Conservation (phyloP, 2,113 vertebrate genomes). For the Vulpes ferrilata region DNA sequence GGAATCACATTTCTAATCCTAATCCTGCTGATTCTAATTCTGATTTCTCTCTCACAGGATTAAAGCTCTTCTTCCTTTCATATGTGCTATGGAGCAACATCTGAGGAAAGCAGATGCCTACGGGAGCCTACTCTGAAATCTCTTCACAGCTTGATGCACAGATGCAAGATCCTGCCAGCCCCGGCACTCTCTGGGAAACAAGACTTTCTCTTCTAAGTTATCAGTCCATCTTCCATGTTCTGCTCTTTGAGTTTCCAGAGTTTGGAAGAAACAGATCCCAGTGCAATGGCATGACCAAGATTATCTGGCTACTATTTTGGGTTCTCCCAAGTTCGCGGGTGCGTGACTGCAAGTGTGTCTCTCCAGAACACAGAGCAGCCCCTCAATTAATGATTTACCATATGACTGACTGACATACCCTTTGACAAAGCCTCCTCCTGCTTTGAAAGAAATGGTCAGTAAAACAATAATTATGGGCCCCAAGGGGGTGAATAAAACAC, state of each 20-base stretch:
- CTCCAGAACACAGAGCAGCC: not conserved
- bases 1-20: not conserved
- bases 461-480: not conserved
- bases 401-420: not conserved
- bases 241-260: not conserved
- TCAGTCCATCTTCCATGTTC: not conserved
- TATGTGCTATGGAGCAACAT: not conserved
- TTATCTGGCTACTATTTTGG: not conserved
- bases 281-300: not conserved
- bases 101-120: not conserved
- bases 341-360: fast-evolving
- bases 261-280: fast-evolving
- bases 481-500: not conserved
- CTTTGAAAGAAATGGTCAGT: not conserved
- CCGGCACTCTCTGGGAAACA: not conserved
- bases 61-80: conserved; percentile 27
- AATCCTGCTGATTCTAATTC: not conserved
- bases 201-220: not conserved
- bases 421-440: not conserved
- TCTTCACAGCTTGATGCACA: not conserved
- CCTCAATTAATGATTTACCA: not conserved
- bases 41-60: conserved; percentile 55
- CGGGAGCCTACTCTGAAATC: not conserved
- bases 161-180: not conserved
- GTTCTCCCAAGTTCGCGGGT: fast-evolving